phyloP scores from a whole-genome alignment of 1,140 invertebrate species.

The Lysiphlebus fabarum region DNA sequence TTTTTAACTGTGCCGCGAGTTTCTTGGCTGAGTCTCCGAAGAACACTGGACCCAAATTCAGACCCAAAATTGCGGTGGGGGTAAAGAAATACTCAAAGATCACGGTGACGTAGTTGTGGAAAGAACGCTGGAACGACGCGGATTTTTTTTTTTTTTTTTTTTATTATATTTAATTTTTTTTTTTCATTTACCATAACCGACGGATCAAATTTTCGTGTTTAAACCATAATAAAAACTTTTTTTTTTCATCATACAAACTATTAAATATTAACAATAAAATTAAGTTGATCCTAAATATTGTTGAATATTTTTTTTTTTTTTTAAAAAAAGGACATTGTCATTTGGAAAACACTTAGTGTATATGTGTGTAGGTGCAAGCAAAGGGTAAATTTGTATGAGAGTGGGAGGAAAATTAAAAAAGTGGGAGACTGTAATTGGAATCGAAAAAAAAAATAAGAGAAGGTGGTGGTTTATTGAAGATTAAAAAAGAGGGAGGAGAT shows the following conservation, averaged over 20 bases:
- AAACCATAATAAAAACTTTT: too few relatives aligned
- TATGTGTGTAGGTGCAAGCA: too few relatives aligned
- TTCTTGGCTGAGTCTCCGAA: too few relatives aligned
- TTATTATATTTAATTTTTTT: too few relatives aligned
- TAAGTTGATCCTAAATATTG: neutral
- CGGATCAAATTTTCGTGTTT: conserved; percentile 22
- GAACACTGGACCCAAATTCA: too few relatives aligned
- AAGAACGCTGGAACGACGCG: conserved; percentile 46
- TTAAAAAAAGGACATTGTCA: neutral
- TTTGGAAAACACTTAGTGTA: neutral
- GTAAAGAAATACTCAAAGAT: conserved; percentile 52
- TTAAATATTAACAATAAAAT: neutral
- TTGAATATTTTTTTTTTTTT: neutral
- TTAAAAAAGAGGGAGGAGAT: conserved; percentile 16
- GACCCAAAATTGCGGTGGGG: conserved; percentile 37
- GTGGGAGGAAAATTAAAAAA: conserved; percentile 18
- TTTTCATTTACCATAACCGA: conserved; percentile 11
- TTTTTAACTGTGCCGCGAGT: too few relatives aligned
- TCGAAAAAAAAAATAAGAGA: neutral
- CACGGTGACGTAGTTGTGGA: conserved; percentile 50
- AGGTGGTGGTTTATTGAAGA: conserved; percentile 7
- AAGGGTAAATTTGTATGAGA: neutral
- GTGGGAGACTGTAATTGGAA: conserved; percentile 4
- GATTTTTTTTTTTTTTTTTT: conserved; percentile 37
- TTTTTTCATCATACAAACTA: neutral